A percentile compares a stretch with the other conserved stretches of the same genome.
Conservation (phyloP, 2,797 vertebrate species). For the Galaxias olidus region DNA sequence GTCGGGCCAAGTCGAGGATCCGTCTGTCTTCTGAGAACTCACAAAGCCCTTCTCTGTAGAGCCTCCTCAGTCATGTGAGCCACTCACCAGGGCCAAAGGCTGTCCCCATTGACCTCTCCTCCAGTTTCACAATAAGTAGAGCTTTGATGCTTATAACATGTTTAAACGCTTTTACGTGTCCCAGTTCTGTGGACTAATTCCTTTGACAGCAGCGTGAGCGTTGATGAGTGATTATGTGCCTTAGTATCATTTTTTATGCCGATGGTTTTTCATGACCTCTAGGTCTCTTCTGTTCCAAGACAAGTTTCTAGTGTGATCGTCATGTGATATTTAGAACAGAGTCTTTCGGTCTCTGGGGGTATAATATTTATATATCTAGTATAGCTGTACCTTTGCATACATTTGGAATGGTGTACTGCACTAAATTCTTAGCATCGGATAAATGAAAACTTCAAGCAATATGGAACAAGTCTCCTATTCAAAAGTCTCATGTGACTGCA, state of each 20-base stretch:
- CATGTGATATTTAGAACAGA: background rate
- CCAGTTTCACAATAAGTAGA: constrained; percentile 5
- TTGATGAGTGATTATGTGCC: constrained; percentile 1
- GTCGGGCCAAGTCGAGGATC: background rate
- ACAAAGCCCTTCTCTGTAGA: background rate
- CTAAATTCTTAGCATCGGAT: too few relatives aligned
- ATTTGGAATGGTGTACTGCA: too few relatives aligned
- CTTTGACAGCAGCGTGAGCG: constrained; percentile 12
- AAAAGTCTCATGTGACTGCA: too few relatives aligned
- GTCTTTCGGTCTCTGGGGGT: too few relatives aligned
- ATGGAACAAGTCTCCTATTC: too few relatives aligned
- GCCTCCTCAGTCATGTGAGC: background rate
- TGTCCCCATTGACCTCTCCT: constrained; percentile 11
- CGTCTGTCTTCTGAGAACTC: constrained; percentile 10
- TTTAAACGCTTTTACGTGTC: constrained; percentile 22
- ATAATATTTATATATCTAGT: too few relatives aligned
- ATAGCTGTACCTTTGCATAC: too few relatives aligned
- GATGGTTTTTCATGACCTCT: background rate
- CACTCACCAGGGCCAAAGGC: background rate
- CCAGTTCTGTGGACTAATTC: constrained; percentile 22
- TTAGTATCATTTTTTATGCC: background rate
- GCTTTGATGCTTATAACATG: constrained; percentile 20
- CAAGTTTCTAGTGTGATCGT: background rate
- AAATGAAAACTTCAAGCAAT: too few relatives aligned
- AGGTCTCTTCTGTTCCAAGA: too few relatives aligned